Percentiles rank a stretch among this genome's conserved stretches.
phyloP scores from a whole-genome alignment of 2,797 vertebrate genomes.

The Phalanger gymnotis region DNA sequence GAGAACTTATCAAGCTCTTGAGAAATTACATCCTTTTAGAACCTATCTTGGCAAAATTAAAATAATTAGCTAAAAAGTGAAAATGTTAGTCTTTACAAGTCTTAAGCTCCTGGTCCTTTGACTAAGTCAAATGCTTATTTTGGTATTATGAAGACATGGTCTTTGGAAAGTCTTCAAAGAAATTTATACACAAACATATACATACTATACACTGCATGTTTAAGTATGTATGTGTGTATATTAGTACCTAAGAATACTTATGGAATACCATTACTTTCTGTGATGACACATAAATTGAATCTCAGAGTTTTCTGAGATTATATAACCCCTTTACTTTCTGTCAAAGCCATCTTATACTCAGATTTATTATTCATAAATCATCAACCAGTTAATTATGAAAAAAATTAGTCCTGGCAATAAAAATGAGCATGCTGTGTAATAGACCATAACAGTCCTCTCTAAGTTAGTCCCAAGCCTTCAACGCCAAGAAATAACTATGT shows the following conservation, averaged over 20 bases:
- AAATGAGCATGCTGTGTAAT: neutral
- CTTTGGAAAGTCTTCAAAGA: neutral
- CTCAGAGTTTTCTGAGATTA: conserved; percentile 52
- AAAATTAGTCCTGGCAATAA: neutral
- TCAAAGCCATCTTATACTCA: conserved; percentile 30
- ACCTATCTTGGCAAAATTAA: neutral
- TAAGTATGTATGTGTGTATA: neutral
- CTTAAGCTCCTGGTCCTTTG: neutral
- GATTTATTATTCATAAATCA: conserved; percentile 57
- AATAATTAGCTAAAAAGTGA: conserved; percentile 17
- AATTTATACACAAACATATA: neutral
- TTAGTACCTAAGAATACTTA: neutral
- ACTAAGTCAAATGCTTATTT: neutral
- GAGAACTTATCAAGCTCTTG: neutral
- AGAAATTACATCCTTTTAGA: neutral
- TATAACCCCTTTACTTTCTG: conserved; percentile 13
- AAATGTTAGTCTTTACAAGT: neutral
- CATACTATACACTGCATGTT: neutral
- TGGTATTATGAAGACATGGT: neutral
- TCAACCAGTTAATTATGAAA: conserved; percentile 46
- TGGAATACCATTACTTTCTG: neutral
- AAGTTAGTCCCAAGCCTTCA: conserved; percentile 27
- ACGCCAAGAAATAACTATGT: conserved; percentile 55
- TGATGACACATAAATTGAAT: neutral
- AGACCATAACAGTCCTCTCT: neutral